Evolutionary conservation across 2,113 vertebrate species (phyloP), one percentile per base, ranked within the genome.

Genomic region (Triplophysa rosa): DNA sequence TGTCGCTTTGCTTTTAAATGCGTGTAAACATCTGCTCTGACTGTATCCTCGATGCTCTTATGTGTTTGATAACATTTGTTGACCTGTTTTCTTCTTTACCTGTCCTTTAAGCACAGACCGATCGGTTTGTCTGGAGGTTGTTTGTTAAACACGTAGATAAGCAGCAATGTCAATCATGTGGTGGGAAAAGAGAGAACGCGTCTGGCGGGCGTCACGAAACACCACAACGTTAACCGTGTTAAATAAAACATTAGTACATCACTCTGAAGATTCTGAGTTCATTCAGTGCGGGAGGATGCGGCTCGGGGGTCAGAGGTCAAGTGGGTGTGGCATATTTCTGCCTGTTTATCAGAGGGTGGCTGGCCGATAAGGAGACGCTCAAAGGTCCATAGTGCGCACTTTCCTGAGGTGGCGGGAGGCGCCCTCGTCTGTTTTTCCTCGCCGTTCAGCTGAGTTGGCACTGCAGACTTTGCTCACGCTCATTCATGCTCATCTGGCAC

Each of bases 371-470:
- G 54, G 19, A 33, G 54, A 24, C 11, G 72, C 23, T 77, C 83
- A 85, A 85, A 85, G 80, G 83, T 82, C 47, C 49, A 42, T 63
- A 75, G 67, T 77, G 45, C 78, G 52, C 24, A 21, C 26, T 64
- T 8, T 64, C 67, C 40, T 23, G 29, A 13, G 8, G n/a, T 29
- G 40, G 47, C 13, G 59, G 66, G 21, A 37, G 26, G 24, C 16
- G 9, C 29, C 52, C 45, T 33, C 17, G 8, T 26, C 70, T 77
- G 67, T 52, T 23, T 56, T 6, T 47, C 47, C 64, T 10, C 13
- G 3, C 14, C 33, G 40, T 54, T 65, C 8, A 54, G 52, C 65
- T 71, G 66, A 74, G 52, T 42, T 37, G 37, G 67, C 75, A 72
- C 21, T 12, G 37, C 26, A 66, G 80, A 84, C 79, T 81, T 64